Percentiles rank a stretch among this genome's conserved stretches.
phyloP scores from a whole-genome alignment of 2,797 vertebrate species.

The Orientallactaga sibirica region DNA sequence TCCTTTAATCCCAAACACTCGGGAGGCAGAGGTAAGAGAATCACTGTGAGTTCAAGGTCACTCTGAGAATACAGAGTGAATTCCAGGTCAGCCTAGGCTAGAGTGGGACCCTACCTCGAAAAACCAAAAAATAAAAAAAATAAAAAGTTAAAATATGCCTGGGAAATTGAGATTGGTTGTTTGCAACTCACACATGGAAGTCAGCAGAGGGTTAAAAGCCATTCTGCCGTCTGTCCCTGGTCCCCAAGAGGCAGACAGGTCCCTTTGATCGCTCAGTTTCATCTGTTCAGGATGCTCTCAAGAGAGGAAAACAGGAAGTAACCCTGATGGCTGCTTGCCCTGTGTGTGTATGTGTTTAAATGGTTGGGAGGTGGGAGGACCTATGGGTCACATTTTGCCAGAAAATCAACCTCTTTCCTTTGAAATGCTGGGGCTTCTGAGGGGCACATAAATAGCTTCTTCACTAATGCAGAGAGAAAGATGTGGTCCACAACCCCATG shows the following conservation, averaged over 20 bases:
- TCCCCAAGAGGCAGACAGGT: constrained; percentile 67
- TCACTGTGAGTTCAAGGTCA: too few relatives aligned
- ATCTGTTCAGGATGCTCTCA: constrained; percentile 77
- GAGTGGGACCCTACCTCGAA: too few relatives aligned
- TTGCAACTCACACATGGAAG: not conserved
- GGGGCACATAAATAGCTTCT: constrained; percentile 53
- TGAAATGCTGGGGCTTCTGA: constrained; percentile 29
- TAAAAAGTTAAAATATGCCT: too few relatives aligned
- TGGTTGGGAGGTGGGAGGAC: not conserved
- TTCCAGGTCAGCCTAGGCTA: too few relatives aligned
- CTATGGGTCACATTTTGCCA: constrained; percentile 77
- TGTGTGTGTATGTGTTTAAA: not conserved
- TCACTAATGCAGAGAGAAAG: not conserved
- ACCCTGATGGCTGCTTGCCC: constrained; percentile 60
- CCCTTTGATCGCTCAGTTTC: constrained; percentile 71
- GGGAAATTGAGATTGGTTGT: not conserved
- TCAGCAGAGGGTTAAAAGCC: constrained; percentile 76
- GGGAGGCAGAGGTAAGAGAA: too few relatives aligned
- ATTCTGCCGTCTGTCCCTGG: constrained; percentile 9
- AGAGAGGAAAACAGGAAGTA: constrained; percentile 79
- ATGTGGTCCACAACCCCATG: not conserved
- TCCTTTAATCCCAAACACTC: too few relatives aligned
- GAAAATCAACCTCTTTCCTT: constrained; percentile 74
- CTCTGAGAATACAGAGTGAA: too few relatives aligned
- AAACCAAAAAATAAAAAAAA: too few relatives aligned